Percentiles rank a stretch among this genome's conserved stretches.
These are phyloP conservation scores for Apodemia hepburni DNA, from an alignment of 2,888 invertebrate species.

Conservation along the genomic window DNA sequence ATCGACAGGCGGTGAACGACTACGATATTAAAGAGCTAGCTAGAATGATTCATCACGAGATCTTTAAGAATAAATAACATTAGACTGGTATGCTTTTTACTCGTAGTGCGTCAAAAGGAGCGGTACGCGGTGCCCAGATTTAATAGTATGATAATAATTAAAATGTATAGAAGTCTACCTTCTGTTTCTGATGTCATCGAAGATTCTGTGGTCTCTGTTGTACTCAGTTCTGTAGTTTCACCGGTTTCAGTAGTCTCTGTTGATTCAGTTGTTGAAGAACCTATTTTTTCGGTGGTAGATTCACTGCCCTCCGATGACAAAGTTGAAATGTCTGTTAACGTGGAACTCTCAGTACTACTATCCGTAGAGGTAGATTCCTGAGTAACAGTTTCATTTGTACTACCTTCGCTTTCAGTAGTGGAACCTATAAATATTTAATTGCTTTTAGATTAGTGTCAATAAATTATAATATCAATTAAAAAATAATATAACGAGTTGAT, in stretches of 20 bases:
- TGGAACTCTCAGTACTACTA: slow-evolving; percentile 17
- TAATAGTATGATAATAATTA: too few relatives aligned
- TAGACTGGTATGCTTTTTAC: too few relatives aligned
- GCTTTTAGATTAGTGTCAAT: too few relatives aligned
- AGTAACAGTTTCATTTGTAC: slow-evolving; percentile 9
- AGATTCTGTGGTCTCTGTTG: slow-evolving; percentile 3
- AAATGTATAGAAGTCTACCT: neutral
- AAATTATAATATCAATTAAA: too few relatives aligned
- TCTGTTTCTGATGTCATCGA: neutral
- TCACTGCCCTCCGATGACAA: slow-evolving; percentile 13
- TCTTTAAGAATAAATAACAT: too few relatives aligned
- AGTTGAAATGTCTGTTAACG: neutral
- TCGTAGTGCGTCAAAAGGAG: too few relatives aligned
- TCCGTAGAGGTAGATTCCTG: slow-evolving; percentile 16
- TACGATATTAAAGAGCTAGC: too few relatives aligned
- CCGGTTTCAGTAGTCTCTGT: slow-evolving; percentile 4
- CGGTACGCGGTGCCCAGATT: too few relatives aligned
- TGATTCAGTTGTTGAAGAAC: slow-evolving; percentile 9
- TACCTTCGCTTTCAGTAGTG: slow-evolving; percentile 21
- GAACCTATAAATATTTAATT: neutral
- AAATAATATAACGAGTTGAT: too few relatives aligned
- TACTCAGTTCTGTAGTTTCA: slow-evolving; percentile 6
- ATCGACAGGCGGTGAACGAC: too few relatives aligned
- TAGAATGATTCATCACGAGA: too few relatives aligned
- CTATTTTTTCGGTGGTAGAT: slow-evolving; percentile 12